Evolutionary conservation across 2,888 invertebrate species (phyloP).

Genomic region (Hybos culiciformis): DNA sequence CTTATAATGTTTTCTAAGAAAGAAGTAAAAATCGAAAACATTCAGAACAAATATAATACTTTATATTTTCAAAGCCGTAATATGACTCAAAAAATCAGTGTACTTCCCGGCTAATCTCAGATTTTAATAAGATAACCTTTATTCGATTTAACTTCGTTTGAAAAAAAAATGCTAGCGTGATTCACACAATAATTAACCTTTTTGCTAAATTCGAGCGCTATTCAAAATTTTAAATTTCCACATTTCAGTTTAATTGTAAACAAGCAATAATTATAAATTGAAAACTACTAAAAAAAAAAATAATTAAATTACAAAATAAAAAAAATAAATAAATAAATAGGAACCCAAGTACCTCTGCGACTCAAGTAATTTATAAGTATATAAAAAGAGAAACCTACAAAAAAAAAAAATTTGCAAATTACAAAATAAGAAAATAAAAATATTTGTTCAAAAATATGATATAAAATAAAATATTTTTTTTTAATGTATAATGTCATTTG

Average conservation of each 20-base stretch:
- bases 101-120: no score
- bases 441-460: not conserved
- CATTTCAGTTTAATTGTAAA: constrained; percentile 24
- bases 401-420: constrained; percentile 5
- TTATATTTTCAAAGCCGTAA: no score
- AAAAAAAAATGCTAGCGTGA: not conserved
- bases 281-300: constrained; percentile 8
- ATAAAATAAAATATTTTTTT: constrained; percentile 2
- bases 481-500: constrained; percentile 7
- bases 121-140: no score
- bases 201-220: constrained; percentile 6
- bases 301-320: constrained; percentile 7
- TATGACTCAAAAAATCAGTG: no score
- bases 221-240: constrained; percentile 14
- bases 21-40: no score
- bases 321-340: constrained; percentile 8
- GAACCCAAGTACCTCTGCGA: constrained; percentile 16
- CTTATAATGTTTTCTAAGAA: no score
- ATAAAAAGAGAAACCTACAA: constrained; percentile 5
- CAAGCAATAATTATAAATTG: constrained; percentile 10
- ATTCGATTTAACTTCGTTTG: not conserved
- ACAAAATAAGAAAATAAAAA: constrained; percentile 2
- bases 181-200: not conserved
- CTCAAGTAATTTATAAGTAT: constrained; percentile 1
- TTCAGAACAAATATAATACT: no score